Evolutionary conservation across 2,797 vertebrate species (phyloP).

Genomic region (Anolis apletophallus): DNA sequence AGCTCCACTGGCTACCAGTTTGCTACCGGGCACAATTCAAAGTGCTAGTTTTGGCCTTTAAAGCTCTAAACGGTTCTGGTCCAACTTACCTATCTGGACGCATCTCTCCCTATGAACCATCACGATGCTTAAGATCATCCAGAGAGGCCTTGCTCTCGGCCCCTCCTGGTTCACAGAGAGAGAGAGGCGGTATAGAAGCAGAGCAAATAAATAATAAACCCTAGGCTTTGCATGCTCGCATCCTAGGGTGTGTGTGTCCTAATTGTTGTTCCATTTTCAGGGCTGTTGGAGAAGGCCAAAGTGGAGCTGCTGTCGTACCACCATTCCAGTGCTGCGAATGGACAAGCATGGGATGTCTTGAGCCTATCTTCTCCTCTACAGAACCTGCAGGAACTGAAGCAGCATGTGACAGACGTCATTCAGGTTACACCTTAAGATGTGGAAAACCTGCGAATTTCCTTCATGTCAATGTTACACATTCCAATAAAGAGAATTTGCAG

Average conservation of each 20-base stretch:
- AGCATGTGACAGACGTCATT: constrained; percentile 79
- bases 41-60: no score
- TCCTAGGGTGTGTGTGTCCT: not conserved
- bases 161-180: no score
- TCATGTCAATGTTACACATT: rapidly evolving
- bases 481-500: constrained; percentile 27
- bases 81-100: no score
- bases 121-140: no score
- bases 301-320: constrained; percentile 87
- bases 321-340: constrained; percentile 74
- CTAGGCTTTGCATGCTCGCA: no score
- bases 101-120: no score
- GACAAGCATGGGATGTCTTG: constrained; percentile 86
- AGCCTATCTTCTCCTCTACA: constrained; percentile 81
- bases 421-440: constrained; percentile 81
- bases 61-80: no score
- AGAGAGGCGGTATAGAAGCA: no score
- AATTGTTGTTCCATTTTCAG: constrained; percentile 71
- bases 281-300: constrained; percentile 80
- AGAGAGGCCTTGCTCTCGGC: no score
- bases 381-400: constrained; percentile 81
- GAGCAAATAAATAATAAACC: no score
- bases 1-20: no score
- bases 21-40: no score
- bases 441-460: rapidly evolving